Evolutionary conservation across 2,113 vertebrate species (phyloP), one percentile per base, ranked within the genome.

Genomic region (Eupsittula cactorum): DNA sequence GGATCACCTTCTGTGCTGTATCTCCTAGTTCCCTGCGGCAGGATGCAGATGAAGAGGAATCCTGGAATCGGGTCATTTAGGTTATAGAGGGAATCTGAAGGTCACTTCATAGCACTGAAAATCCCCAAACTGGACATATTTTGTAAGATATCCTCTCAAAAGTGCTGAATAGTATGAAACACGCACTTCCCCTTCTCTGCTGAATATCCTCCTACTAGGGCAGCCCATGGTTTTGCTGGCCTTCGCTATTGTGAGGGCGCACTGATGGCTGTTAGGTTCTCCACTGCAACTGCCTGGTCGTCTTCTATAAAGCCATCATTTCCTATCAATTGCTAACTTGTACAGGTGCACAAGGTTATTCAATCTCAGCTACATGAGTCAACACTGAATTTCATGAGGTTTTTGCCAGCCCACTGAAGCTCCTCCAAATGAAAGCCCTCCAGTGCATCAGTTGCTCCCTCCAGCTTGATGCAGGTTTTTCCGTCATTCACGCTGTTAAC

Each of bases 241-340:
- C 15, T 81, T 71, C 25, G 4, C 13, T 35, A 7, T 7, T 67
- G 7, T 29, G 47, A 16, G 29, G 19, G 14, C 17, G 29, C 20
- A 29, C 20, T 41, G 50, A 41, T 10, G 24, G 24, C 18, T 67
- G 6, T 8, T n/a, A 20, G 8, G n/a, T 29, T 83, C 28, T 41
- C 20, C 27, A 39, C 24, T 4, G 4, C 8, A 16, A 8, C 3
- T 11, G 7, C 9, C 31, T 4, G 11, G 3, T 16, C n/a, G 13
- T 68, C 3, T 49, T 42, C 35, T 17, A 7, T 10, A 87, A 47
- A 68, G 5, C 1, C 9, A 4, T 16, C 3, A n/a, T 59, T 74
- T 49, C 15, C 18, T 55, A 18, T 27, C 13, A 50, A 2, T 39
- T 71, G 9, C 31, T 39, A 25, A 24, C 8, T 23, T 18, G 1